Evolutionary conservation across 2,797 vertebrate species (phyloP), one percentile per base, ranked within the genome.

Genomic region (Rhinogobio ventralis): DNA sequence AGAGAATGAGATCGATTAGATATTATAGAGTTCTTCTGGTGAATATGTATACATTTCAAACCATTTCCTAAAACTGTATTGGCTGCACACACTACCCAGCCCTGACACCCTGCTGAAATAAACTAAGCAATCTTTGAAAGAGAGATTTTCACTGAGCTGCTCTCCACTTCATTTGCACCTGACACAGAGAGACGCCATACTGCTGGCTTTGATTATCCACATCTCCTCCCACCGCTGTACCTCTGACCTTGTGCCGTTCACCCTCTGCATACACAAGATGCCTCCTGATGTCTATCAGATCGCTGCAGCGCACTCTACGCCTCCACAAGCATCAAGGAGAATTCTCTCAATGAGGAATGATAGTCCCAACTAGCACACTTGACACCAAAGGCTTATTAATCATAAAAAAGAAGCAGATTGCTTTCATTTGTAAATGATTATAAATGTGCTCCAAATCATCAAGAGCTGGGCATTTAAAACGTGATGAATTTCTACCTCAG

Each of bases 221-320:
- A 88, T 87, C 67, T 62, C 86, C 55, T 60, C 90, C 88, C 85
- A 76, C 86, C 90, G 62, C 55, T 89, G 92, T 91, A 90, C 86
- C 0, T 91, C 91, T 94, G 93, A 94, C 94, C 93, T 95, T 95
- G 92, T 89, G 88, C 89, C 88, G 85, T 90, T 66, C 84, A 88
- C 90, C 93, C 91, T 93, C 91, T 91, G 89, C 66, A 60, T 76
- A 69, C 53, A 46, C 60, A 66, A 80, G 28, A 80, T 93, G 92
- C 89, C 91, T 88, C 68, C 91, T 92, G 92, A 93, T 93, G 91
- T 93, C 89, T 91, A 90, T 78, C 15, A 62, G 75, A 93, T 91
- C 92, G 89, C 84, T 75, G 90, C 87, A 81, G 86, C 87, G 69
- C 73, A 87, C 68, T 45, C 86, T 8, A 68, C 67, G 23, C 7